phyloP scores from a whole-genome alignment of 1,140 invertebrate species.

The Zophobas atratus region DNA sequence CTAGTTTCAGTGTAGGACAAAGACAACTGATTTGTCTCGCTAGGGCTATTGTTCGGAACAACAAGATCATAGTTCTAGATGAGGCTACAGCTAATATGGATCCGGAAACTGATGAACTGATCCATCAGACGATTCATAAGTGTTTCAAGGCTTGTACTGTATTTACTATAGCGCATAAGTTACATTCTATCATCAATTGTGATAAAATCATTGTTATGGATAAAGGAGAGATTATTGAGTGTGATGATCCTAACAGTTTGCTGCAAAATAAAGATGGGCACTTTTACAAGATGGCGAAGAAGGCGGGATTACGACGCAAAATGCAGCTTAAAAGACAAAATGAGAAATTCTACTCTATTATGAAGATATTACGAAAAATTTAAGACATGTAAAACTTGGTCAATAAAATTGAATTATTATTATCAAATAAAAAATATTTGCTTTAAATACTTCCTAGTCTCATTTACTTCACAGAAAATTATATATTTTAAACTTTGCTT shows the following conservation, averaged over 20 bases:
- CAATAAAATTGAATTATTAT: no score
- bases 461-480: no score
- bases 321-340: no score
- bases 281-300: conserved; percentile 79
- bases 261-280: conserved; percentile 75
- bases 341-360: no score
- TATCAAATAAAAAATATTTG: no score
- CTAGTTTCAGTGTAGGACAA: conserved; percentile 61
- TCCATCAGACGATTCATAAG: conserved; percentile 74
- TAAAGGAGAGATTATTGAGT: conserved; percentile 76
- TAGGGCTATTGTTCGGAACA: conserved; percentile 72
- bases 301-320: conserved; percentile 70
- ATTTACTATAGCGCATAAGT: conserved; percentile 84
- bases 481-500: no score
- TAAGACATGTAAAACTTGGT: no score
- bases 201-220: conserved; percentile 83
- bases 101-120: conserved; percentile 74
- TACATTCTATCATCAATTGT: conserved; percentile 88
- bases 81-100: conserved; percentile 76
- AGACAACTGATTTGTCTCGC: conserved; percentile 76
- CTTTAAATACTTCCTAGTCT: no score
- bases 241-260: conserved; percentile 79
- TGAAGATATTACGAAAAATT: no score
- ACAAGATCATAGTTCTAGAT: conserved; percentile 73
- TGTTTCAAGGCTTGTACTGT: conserved; percentile 78